These are phyloP conservation scores for Tinea pellionella DNA, from an alignment of 2,888 invertebrate species.

Conservation along the genomic window DNA sequence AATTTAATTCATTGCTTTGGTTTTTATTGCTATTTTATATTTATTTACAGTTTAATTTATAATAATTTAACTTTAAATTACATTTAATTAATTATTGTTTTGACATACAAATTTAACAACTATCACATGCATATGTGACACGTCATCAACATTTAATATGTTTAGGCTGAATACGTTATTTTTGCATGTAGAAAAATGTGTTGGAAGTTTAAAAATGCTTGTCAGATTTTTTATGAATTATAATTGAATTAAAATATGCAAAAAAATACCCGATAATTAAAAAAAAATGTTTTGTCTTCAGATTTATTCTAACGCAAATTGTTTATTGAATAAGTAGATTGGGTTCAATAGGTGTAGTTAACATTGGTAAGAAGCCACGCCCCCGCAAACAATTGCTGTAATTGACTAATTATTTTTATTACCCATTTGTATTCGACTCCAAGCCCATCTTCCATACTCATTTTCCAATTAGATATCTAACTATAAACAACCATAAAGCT, in stretches of 20 bases:
- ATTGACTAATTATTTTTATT: slow-evolving; percentile 66
- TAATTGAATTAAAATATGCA: too few relatives aligned
- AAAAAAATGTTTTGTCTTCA: too few relatives aligned
- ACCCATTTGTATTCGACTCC: slow-evolving; percentile 47
- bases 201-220: too few relatives aligned
- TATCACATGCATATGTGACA: too few relatives aligned
- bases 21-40: neutral
- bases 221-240: too few relatives aligned
- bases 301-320: neutral
- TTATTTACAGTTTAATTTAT: neutral
- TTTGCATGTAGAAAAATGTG: too few relatives aligned
- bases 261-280: too few relatives aligned
- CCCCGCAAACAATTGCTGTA: slow-evolving; percentile 46
- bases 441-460: slow-evolving; percentile 35
- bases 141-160: too few relatives aligned
- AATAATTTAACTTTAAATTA: neutral
- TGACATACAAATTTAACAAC: too few relatives aligned
- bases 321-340: neutral
- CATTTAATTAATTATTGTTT: too few relatives aligned
- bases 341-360: neutral
- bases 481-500: neutral
- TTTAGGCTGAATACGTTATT: too few relatives aligned
- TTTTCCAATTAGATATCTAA: slow-evolving; percentile 36
- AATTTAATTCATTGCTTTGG: neutral
- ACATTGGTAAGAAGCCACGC: slow-evolving; percentile 37